A percentile compares a stretch with the other conserved stretches of the same genome.
These are phyloP conservation scores for Hyperoplus lanceolatus DNA, from an alignment of 2,797 vertebrate genomes.

Conservation along the genomic window DNA sequence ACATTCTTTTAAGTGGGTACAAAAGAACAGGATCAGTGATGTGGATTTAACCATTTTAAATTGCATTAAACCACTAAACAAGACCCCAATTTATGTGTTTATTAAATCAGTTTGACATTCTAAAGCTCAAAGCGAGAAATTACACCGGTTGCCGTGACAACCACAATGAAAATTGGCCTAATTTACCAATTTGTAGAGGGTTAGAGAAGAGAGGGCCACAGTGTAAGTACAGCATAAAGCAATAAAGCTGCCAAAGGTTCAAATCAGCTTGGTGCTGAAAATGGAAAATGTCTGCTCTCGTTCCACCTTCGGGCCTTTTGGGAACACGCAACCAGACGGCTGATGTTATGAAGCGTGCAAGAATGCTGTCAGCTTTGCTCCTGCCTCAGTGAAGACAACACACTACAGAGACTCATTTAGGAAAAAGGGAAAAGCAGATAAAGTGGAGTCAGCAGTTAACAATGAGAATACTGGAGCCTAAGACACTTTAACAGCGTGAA, in stretches of 20 bases:
- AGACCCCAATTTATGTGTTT: background rate
- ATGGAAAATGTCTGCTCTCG: background rate
- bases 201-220: background rate
- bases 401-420: constrained; percentile 16
- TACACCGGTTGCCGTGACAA: constrained; percentile 19
- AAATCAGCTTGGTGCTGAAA: background rate
- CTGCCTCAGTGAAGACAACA: constrained; percentile 30
- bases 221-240: background rate
- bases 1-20: background rate
- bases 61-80: background rate
- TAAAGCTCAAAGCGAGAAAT: background rate
- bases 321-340: background rate
- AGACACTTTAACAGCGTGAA: constrained; percentile 7
- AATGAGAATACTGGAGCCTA: background rate
- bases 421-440: background rate
- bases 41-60: background rate
- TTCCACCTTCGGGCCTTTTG: background rate
- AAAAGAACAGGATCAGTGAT: background rate
- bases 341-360: constrained; percentile 15
- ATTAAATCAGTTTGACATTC: constrained; percentile 17
- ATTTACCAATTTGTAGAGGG: constrained; percentile 10
- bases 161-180: constrained; percentile 10
- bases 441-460: constrained; percentile 16
- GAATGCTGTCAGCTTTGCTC: constrained; percentile 17
- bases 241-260: background rate